A percentile compares a stretch with the other conserved stretches of the same genome.
These are phyloP conservation scores for Heliconius aoede DNA, from an alignment of 2,888 invertebrate species.

Conservation along the genomic window DNA sequence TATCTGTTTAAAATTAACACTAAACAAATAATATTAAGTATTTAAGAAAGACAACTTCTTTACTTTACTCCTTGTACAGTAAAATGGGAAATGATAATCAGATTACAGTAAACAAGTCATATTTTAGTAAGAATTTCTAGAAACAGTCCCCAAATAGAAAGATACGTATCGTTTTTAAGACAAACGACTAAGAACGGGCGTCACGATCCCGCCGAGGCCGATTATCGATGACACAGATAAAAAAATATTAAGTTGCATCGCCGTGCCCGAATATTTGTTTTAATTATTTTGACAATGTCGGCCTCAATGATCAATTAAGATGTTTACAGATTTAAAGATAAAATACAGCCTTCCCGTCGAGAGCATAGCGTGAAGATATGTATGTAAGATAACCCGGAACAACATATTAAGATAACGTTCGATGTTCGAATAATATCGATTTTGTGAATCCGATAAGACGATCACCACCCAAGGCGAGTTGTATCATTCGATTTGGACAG, in stretches of 20 bases:
- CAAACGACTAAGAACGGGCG: conserved; percentile 40
- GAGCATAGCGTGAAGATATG: conserved; percentile 22
- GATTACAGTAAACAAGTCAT: conserved; percentile 2
- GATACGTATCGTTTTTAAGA: conserved; percentile 38
- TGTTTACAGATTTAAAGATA: conserved; percentile 25
- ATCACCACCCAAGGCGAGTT: conserved; percentile 15
- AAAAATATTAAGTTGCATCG: conserved; percentile 41
- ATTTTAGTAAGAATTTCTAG: conserved; percentile 30
- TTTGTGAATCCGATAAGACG: background rate
- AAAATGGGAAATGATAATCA: background rate
- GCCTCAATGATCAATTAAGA: conserved; percentile 36
- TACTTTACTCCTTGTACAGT: background rate
- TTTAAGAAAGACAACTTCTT: background rate
- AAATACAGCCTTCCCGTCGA: conserved; percentile 1
- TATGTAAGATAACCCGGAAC: conserved; percentile 13
- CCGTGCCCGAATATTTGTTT: conserved; percentile 38
- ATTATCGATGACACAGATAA: conserved; percentile 44
- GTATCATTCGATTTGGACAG: background rate
- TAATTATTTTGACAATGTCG: conserved; percentile 43
- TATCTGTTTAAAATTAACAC: background rate
- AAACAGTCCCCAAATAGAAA: conserved; percentile 32
- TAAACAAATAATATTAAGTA: background rate
- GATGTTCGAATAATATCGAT: conserved; percentile 22
- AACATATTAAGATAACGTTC: conserved; percentile 16
- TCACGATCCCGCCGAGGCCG: conserved; percentile 42